Percentiles rank a stretch among this genome's conserved stretches.
These are phyloP conservation scores for Eupithecia inturbata DNA, from an alignment of 2,888 invertebrate species.

Conservation along the genomic window DNA sequence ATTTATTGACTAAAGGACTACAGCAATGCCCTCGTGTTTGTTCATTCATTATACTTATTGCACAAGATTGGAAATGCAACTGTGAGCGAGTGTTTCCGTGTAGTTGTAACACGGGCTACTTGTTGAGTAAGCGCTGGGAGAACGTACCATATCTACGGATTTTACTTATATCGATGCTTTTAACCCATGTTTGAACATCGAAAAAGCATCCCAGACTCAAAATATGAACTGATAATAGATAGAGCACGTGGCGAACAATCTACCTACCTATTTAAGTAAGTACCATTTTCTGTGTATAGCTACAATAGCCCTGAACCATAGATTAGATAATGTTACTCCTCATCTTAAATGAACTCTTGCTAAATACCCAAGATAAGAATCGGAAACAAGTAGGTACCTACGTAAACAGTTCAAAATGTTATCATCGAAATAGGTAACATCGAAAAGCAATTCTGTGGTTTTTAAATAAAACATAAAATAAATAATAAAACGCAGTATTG, in stretches of 20 bases:
- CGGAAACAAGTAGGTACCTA: not conserved
- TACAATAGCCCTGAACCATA: not conserved
- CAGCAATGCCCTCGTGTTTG: no score
- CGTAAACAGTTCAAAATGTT: not conserved
- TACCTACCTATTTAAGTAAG: no score
- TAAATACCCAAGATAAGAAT: not conserved
- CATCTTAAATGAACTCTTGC: not conserved
- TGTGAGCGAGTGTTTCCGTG: no score
- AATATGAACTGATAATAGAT: not conserved
- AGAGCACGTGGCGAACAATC: not conserved
- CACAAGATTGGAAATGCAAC: no score
- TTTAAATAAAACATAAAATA: not conserved
- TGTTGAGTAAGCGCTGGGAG: no score
- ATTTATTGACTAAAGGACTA: no score
- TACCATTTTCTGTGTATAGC: not conserved
- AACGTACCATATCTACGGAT: no score
- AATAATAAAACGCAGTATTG: not conserved
- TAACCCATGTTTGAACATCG: no score
- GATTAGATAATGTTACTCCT: not conserved
- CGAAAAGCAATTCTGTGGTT: not conserved
- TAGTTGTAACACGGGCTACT: no score
- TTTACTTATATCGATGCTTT: no score
- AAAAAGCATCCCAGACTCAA: not conserved
- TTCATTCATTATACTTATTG: no score
- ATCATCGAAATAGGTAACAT: not conserved